Conservation (phyloP, 2,888 invertebrate species). For the Eucera pruinosa region DNA sequence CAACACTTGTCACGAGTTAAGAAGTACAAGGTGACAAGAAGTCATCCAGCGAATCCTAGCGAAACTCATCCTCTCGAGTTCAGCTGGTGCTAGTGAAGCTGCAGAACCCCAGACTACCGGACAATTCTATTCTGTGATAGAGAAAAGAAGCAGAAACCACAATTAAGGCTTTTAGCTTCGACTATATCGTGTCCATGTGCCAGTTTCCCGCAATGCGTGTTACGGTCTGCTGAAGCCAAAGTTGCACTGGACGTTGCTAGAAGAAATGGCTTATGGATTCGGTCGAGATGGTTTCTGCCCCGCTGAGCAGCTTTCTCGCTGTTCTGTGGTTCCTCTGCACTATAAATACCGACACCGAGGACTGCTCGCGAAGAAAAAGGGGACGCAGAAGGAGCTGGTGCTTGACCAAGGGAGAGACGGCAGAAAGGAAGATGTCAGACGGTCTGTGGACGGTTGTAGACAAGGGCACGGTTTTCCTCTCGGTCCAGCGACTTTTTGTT, state of each 20-base stretch:
- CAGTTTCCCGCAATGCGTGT: constrained; percentile 55
- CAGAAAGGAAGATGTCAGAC: constrained; percentile 57
- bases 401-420: constrained; percentile 20
- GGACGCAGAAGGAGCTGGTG: constrained; percentile 23
- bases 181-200: constrained; percentile 58
- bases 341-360: constrained; percentile 77
- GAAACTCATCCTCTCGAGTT: constrained; percentile 44
- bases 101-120: constrained; percentile 43
- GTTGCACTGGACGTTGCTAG: constrained; percentile 57
- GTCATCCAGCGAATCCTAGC: constrained; percentile 17
- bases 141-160: constrained; percentile 69
- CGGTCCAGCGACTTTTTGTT: constrained; percentile 39
- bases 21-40: constrained; percentile 39
- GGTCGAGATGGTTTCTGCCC: constrained; percentile 71
- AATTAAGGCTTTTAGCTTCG: constrained; percentile 77
- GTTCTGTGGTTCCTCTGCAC: constrained; percentile 68
- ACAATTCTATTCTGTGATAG: constrained; percentile 70
- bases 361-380: constrained; percentile 18
- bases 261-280: constrained; percentile 73
- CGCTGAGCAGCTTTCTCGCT: constrained; percentile 72
- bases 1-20: constrained; percentile 36
- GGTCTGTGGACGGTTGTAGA: constrained; percentile 51
- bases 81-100: constrained; percentile 47
- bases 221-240: constrained; percentile 21
- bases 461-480: constrained; percentile 51